Conservation (phyloP, 2,888 invertebrate species). For the Troglohyphantes excavatus region DNA sequence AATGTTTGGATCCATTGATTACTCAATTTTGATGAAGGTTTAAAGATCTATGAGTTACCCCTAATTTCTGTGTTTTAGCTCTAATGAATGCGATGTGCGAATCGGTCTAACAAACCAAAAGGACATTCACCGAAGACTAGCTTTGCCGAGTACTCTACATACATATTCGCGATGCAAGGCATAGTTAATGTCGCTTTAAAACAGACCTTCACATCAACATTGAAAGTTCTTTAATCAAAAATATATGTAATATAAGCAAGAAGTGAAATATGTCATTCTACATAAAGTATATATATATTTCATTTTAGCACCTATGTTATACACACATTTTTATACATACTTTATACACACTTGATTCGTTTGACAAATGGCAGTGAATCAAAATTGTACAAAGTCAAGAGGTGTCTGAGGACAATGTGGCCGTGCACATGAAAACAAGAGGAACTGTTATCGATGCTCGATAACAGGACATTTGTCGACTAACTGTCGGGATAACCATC, state of each 20-base stretch:
- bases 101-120: background rate
- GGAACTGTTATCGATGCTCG: too few relatives aligned
- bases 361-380: slow-evolving; percentile 69
- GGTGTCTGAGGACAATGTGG: background rate
- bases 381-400: slow-evolving; percentile 30
- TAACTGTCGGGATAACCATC: too few relatives aligned
- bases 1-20: background rate
- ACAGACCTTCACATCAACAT: slow-evolving; percentile 35
- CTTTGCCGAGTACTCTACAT: background rate
- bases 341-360: slow-evolving; percentile 48
- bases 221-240: slow-evolving; percentile 34
- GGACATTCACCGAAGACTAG: background rate
- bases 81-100: background rate
- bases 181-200: slow-evolving; percentile 42
- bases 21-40: background rate
- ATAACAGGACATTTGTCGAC: too few relatives aligned
- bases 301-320: slow-evolving; percentile 65
- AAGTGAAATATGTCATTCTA: slow-evolving; percentile 47
- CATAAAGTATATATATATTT: slow-evolving; percentile 52
- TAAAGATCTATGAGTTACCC: background rate
- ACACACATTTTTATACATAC: slow-evolving; percentile 58
- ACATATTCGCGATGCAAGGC: slow-evolving; percentile 19
- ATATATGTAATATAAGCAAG: slow-evolving; percentile 55
- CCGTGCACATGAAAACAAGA: too few relatives aligned
- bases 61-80: background rate